Conservation (phyloP, 2,888 invertebrate species). For the Melikaiella ostensackeni region DNA sequence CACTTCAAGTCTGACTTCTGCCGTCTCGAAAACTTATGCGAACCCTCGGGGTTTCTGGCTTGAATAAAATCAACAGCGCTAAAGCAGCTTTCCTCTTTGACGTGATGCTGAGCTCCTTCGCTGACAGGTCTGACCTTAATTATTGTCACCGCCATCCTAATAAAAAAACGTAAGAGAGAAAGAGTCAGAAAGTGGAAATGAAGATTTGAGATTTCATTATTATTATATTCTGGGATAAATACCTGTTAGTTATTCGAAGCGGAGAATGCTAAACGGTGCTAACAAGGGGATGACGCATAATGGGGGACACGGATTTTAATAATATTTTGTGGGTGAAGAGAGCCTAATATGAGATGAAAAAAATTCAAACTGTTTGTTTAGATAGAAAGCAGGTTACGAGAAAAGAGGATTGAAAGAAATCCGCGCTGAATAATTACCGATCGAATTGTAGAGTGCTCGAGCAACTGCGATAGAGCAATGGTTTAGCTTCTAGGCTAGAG, state of each 20-base stretch:
- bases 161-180: neutral
- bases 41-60: neutral
- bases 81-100: slow-evolving; percentile 7
- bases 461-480: no score
- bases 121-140: neutral
- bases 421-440: no score
- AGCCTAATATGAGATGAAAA: no score
- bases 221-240: neutral
- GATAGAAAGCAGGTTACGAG: no score
- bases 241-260: neutral
- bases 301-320: no score
- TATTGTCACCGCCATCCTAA: neutral
- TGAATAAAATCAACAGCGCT: slow-evolving; percentile 4
- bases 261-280: no score
- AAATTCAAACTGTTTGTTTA: no score
- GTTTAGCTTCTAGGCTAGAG: no score
- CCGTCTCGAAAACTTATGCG: neutral
- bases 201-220: neutral
- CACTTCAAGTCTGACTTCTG: neutral
- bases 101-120: neutral
- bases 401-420: no score
- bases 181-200: neutral
- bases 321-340: no score
- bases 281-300: no score
- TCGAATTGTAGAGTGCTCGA: no score